These are phyloP conservation scores for Sus cebifrons DNA, from an alignment of 2,797 vertebrate species.

Conservation along the genomic window DNA sequence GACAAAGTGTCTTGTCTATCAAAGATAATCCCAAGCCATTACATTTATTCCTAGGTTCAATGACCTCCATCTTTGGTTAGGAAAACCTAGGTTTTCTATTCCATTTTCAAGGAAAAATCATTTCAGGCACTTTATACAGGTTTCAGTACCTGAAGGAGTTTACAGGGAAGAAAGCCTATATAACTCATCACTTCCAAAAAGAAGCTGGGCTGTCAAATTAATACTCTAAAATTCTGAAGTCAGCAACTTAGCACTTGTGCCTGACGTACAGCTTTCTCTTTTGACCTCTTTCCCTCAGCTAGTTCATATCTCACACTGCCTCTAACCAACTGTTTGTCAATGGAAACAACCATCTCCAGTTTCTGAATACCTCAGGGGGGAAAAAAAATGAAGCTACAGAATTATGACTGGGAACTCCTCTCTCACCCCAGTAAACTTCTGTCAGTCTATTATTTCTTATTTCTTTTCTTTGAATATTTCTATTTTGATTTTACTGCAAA, in stretches of 20 bases:
- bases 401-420: background rate
- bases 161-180: background rate
- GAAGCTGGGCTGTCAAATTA: slow-evolving; percentile 26
- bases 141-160: slow-evolving; percentile 45
- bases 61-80: slow-evolving; percentile 32
- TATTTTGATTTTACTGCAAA: slow-evolving; percentile 4
- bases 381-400: background rate
- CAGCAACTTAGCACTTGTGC: background rate
- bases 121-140: slow-evolving; percentile 36
- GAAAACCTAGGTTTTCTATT: slow-evolving; percentile 56
- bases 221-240: slow-evolving; percentile 25
- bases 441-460: background rate
- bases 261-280: background rate
- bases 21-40: slow-evolving; percentile 46
- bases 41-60: slow-evolving; percentile 68
- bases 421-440: background rate
- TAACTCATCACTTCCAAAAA: slow-evolving; percentile 32
- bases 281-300: slow-evolving; percentile 45
- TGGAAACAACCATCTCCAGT: background rate
- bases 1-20: slow-evolving; percentile 40
- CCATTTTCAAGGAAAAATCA: slow-evolving; percentile 68
- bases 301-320: background rate
- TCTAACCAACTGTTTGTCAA: slow-evolving; percentile 25
- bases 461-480: slow-evolving; percentile 37
- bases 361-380: background rate